Conservation (phyloP, 2,797 vertebrate genomes). For the Apogon talboti region DNA sequence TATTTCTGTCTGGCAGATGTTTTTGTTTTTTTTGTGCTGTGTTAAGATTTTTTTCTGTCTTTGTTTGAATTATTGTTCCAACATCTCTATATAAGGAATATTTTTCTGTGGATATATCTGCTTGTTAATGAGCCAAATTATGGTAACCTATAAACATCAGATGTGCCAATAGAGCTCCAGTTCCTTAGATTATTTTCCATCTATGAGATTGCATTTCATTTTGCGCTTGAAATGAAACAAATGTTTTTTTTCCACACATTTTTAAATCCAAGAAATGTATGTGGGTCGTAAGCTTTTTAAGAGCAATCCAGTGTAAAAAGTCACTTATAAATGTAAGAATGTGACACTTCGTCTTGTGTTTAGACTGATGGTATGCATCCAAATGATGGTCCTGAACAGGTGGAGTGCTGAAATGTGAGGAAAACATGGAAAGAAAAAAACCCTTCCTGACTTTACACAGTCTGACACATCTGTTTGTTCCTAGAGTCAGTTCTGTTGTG, state of each 20-base stretch:
- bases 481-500: neutral
- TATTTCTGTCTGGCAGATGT: slow-evolving; percentile 15
- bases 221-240: neutral
- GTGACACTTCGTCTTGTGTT: neutral
- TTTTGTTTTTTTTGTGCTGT: slow-evolving; percentile 8
- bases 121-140: slow-evolving; percentile 47
- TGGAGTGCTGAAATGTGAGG: neutral
- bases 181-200: neutral
- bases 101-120: slow-evolving; percentile 28
- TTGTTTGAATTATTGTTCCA: slow-evolving; percentile 24
- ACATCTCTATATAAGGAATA: slow-evolving; percentile 19
- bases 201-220: neutral
- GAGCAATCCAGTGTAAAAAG: neutral
- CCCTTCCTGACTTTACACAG: neutral
- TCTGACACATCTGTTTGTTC: slow-evolving; percentile 7
- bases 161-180: slow-evolving; percentile 31
- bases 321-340: neutral
- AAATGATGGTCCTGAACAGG: neutral
- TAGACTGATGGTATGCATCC: neutral
- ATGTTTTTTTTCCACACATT: slow-evolving; percentile 23
- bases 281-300: neutral
- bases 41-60: slow-evolving; percentile 13
- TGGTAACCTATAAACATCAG: slow-evolving; percentile 45
- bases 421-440: neutral
- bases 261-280: neutral